phyloP scores from a whole-genome alignment of 2,888 invertebrate genomes.

The Smittia aterrima region DNA sequence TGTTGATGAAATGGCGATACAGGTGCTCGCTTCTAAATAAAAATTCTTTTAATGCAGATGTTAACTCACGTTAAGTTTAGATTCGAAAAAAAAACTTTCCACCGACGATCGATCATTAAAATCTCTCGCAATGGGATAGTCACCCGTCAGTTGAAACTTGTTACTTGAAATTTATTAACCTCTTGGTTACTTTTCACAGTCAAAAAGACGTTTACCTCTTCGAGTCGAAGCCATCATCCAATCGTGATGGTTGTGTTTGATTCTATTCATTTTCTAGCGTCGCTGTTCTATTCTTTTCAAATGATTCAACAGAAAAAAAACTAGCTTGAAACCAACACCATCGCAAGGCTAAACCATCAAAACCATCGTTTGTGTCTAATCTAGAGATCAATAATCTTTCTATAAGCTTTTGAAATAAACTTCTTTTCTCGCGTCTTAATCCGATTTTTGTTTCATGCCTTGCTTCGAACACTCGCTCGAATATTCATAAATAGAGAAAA shows the following conservation, averaged over 20 bases:
- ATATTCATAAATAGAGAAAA: conserved; percentile 25
- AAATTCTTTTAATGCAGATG: conserved; percentile 35
- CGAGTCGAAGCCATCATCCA: conserved; percentile 5
- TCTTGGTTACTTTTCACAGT: conserved; percentile 39
- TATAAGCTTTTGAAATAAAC: conserved; percentile 1
- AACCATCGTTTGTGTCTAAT: conserved; percentile 41
- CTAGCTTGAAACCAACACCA: not conserved
- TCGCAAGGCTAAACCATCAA: not conserved
- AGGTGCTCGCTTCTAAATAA: conserved; percentile 3
- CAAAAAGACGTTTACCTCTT: conserved; percentile 41
- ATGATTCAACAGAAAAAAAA: conserved; percentile 4
- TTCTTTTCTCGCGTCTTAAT: conserved; percentile 28
- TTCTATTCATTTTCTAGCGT: conserved; percentile 27
- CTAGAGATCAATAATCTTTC: conserved; percentile 41
- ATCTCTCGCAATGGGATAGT: not conserved
- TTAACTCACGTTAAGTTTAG: not conserved
- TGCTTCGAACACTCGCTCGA: not conserved
- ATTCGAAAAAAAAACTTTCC: not conserved
- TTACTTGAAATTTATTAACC: conserved; percentile 41
- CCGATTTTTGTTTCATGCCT: conserved; percentile 9
- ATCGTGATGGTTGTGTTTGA: conserved; percentile 30
- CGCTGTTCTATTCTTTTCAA: conserved; percentile 3
- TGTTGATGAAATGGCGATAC: conserved; percentile 1
- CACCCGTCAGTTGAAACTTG: conserved; percentile 25
- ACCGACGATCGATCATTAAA: not conserved